Percentiles rank a stretch among this genome's conserved stretches.
Evolutionary conservation across 1,140 invertebrate genomes (phyloP).

Genomic region (Asbolus verrucosus): DNA sequence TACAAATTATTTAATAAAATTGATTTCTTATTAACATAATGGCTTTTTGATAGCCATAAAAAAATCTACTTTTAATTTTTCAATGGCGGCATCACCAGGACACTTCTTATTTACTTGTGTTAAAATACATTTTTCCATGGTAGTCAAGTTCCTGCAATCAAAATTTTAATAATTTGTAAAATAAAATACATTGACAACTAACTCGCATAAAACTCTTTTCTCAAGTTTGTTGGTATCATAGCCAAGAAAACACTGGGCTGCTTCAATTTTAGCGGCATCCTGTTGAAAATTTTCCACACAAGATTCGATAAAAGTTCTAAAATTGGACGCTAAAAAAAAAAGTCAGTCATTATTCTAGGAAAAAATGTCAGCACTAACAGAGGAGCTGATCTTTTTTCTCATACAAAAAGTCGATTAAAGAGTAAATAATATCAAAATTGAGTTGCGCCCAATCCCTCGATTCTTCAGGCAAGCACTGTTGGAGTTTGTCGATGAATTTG

Average conservation of each 20-base stretch:
- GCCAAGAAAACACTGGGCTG: neutral
- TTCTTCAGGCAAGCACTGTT: neutral
- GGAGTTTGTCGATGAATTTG: neutral
- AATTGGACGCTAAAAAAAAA: slow-evolving; percentile 6
- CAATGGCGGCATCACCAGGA: neutral
- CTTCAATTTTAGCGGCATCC: neutral
- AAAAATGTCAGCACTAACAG: neutral
- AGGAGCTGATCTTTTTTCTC: slow-evolving; percentile 15
- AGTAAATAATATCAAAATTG: neutral
- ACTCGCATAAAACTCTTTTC: neutral
- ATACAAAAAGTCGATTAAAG: neutral
- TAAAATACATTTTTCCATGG: neutral
- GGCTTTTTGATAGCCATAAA: slow-evolving; percentile 11
- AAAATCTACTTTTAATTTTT: slow-evolving; percentile 7
- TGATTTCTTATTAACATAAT: no score
- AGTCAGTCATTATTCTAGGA: neutral
- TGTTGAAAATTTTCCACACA: slow-evolving; percentile 9
- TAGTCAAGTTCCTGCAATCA: neutral
- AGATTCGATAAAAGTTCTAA: neutral
- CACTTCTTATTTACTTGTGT: neutral
- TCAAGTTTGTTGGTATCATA: neutral
- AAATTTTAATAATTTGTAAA: neutral
- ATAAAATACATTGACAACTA: neutral
- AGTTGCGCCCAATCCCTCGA: slow-evolving; percentile 2
- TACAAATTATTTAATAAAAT: no score